Conservation (phyloP, 2,888 invertebrate genomes). For the Cepaea hortensis region DNA sequence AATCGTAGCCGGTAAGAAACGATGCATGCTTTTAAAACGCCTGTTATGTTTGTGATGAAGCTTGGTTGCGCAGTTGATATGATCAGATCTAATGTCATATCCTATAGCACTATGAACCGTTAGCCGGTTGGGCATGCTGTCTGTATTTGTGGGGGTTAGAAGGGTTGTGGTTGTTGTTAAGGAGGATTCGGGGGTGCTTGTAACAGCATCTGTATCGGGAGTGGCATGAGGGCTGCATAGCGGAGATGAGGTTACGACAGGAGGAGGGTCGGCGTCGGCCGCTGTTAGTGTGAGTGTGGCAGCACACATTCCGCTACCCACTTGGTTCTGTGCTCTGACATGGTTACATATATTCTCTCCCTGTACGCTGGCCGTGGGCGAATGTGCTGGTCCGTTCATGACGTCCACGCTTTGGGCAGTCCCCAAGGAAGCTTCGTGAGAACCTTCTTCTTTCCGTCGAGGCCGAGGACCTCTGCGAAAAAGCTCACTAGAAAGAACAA, state of each 20-base stretch:
- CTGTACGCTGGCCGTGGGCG: not conserved
- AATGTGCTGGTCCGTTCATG: slow-evolving; percentile 10
- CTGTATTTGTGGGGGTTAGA: not conserved
- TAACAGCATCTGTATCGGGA: slow-evolving; percentile 26
- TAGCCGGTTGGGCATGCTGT: not conserved
- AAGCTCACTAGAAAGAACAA: slow-evolving; percentile 49
- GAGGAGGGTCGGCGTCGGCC: not conserved
- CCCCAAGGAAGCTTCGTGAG: slow-evolving; percentile 39
- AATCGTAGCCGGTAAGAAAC: slow-evolving; percentile 24
- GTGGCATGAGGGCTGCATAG: slow-evolving; percentile 10
- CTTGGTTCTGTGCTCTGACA: not conserved
- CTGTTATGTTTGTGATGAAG: slow-evolving; percentile 26
- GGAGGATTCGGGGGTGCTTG: slow-evolving; percentile 16
- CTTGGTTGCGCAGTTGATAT: not conserved
- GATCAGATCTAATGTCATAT: not conserved
- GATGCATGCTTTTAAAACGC: slow-evolving; percentile 25
- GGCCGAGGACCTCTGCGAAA: slow-evolving; percentile 56
- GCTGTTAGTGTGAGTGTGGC: slow-evolving; percentile 1
- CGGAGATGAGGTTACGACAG: not conserved
- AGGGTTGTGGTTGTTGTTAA: slow-evolving; percentile 4
- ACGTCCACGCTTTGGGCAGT: slow-evolving; percentile 5
- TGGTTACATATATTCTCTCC: too few relatives aligned
- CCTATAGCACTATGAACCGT: not conserved
- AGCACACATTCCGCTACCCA: not conserved
- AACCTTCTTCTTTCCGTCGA: slow-evolving; percentile 44